Evolutionary conservation across 2,888 invertebrate species (phyloP).

Genomic region (Bombylius discolor): DNA sequence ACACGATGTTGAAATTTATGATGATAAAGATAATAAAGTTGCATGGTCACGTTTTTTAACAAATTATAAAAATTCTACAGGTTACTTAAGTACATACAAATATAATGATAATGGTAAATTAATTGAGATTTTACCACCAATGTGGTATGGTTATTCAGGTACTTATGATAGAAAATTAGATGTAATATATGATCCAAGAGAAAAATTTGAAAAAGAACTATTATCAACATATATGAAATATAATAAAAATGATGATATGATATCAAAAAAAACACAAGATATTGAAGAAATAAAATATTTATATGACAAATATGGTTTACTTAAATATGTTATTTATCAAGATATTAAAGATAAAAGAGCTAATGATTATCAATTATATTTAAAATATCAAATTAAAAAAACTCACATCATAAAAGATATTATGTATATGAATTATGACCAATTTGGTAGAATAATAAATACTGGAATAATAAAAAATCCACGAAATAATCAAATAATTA

Average conservation of each 20-base stretch:
- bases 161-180: too few species aligned
- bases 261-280: slow-evolving; percentile 7
- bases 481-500: too few species aligned
- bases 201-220: not conserved
- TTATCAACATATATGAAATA: slow-evolving; percentile 4
- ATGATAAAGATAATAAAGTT: not conserved
- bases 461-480: not conserved
- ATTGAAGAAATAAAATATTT: slow-evolving; percentile 1
- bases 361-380: too few species aligned
- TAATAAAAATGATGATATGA: slow-evolving; percentile 1
- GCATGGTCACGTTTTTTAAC: not conserved
- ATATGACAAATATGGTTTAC: not conserved
- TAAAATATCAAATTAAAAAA: too few species aligned
- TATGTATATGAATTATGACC: slow-evolving; percentile 7
- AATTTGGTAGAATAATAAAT: not conserved
- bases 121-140: not conserved
- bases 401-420: slow-evolving; percentile 2
- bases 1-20: too few species aligned
- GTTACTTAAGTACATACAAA: not conserved
- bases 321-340: slow-evolving; percentile 4
- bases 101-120: not conserved
- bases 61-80: not conserved
- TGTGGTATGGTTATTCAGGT: too few species aligned
- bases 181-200: too few species aligned
- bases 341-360: too few species aligned